These are phyloP conservation scores for Myxocyprinus asiaticus DNA, from an alignment of 2,113 vertebrate species.

Conservation along the genomic window DNA sequence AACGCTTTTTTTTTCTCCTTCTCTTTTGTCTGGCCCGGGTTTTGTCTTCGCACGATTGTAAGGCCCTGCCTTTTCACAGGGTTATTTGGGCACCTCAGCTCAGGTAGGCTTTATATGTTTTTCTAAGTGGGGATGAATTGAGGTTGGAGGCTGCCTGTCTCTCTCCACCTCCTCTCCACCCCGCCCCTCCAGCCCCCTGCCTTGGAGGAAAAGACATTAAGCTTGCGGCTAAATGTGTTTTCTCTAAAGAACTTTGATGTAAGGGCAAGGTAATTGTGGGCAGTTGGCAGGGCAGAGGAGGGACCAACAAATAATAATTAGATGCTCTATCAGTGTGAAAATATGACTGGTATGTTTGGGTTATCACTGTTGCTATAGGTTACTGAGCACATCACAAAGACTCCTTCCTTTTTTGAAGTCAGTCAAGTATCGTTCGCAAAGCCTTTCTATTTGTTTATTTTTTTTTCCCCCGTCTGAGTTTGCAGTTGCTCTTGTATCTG, in stretches of 20 bases:
- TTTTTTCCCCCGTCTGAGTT: background rate
- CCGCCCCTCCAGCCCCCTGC: conserved; percentile 43
- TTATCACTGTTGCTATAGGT: conserved; percentile 52
- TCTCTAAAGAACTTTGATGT: conserved; percentile 52
- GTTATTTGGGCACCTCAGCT: conserved; percentile 51
- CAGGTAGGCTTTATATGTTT: conserved; percentile 43
- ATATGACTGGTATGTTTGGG: conserved; percentile 52
- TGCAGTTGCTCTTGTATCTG: conserved; percentile 17
- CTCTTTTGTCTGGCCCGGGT: conserved; percentile 52
- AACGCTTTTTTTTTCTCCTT: conserved; percentile 31
- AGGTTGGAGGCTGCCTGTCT: too few species aligned
- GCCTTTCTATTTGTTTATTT: background rate
- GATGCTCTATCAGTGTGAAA: conserved; percentile 45
- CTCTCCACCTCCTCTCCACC: conserved; percentile 25
- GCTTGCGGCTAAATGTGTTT: conserved; percentile 45
- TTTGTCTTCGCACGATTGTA: conserved; percentile 55
- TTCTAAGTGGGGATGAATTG: background rate
- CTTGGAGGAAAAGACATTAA: conserved; percentile 43
- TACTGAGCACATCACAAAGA: conserved; percentile 33
- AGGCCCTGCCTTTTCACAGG: conserved; percentile 46
- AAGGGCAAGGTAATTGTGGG: conserved; percentile 45
- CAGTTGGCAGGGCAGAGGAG: conserved; percentile 25
- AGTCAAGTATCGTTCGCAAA: conserved; percentile 27
- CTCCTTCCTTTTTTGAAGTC: conserved; percentile 38
- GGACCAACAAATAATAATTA: conserved; percentile 58